Percentiles rank a stretch among this genome's conserved stretches.
phyloP scores from a whole-genome alignment of 2,797 vertebrate species.

The Squalus acanthias region DNA sequence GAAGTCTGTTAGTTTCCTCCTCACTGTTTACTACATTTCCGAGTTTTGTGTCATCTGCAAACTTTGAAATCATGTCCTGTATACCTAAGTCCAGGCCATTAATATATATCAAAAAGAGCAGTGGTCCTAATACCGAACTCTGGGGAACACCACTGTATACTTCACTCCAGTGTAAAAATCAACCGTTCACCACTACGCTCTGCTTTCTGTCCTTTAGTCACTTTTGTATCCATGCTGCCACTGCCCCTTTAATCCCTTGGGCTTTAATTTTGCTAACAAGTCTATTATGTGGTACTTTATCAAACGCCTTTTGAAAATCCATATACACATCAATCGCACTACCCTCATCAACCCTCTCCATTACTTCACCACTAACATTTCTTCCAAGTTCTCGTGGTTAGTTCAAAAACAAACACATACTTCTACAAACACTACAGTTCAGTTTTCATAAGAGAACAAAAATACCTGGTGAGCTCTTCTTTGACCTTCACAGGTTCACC shows the following conservation, averaged over 20 bases:
- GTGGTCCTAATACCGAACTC: neutral
- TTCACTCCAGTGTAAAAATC: neutral
- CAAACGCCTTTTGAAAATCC: neutral
- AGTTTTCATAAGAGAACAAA: constrained; percentile 43
- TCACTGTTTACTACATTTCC: neutral
- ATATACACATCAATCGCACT: neutral
- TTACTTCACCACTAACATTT: neutral
- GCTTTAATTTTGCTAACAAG: neutral
- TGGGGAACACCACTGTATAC: neutral
- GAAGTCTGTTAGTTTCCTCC: neutral
- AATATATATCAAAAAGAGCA: neutral
- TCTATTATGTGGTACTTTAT: neutral
- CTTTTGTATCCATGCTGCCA: neutral
- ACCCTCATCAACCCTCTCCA: neutral
- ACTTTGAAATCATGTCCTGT: neutral
- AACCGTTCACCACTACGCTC: neutral
- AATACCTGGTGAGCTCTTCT: constrained; percentile 96
- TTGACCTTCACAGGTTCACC: constrained; percentile 96
- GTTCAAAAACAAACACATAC: neutral
- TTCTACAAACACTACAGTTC: neutral
- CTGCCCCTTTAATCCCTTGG: neutral
- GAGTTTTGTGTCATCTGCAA: neutral
- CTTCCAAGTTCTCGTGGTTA: neutral
- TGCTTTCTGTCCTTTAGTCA: neutral
- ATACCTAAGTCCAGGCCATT: neutral